A percentile compares a stretch with the other conserved stretches of the same genome.
Evolutionary conservation across 2,888 invertebrate genomes (phyloP).

Genomic region (Cryptocheilus praepositus): DNA sequence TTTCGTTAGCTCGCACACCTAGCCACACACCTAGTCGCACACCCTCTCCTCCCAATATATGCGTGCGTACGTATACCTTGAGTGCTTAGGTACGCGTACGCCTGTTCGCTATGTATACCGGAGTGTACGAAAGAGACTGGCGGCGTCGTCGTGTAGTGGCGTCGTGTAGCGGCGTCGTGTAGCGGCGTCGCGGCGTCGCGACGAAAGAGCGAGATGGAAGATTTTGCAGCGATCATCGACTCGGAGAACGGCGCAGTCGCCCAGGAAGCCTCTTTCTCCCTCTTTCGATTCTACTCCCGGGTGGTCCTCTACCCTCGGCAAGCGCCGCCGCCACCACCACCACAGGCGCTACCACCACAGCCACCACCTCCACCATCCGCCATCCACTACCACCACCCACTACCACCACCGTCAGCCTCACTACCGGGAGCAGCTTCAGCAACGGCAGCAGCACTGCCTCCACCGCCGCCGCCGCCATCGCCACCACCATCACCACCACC

Average conservation of each 20-base stretch:
- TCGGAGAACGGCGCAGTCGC: constrained; percentile 54
- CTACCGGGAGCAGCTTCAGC: constrained; percentile 19
- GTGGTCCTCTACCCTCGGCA: constrained; percentile 35
- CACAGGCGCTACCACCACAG: constrained; percentile 30
- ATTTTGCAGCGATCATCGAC: constrained; percentile 58
- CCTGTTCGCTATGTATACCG: constrained; percentile 3
- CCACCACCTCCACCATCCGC: constrained; percentile 29
- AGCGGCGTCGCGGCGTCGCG: too few species aligned
- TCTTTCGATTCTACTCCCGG: constrained; percentile 33
- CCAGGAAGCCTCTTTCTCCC: constrained; percentile 42
- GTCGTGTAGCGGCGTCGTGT: too few species aligned
- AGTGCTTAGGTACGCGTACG: too few species aligned
- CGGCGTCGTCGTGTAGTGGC: constrained; percentile 35
- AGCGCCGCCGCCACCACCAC: constrained; percentile 23
- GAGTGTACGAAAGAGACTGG: constrained; percentile 36
- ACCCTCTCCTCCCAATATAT: too few species aligned
- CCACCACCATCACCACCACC: constrained; percentile 26
- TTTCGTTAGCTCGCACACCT: constrained; percentile 52
- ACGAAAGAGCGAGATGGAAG: constrained; percentile 41
- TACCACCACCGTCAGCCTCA: constrained; percentile 12
- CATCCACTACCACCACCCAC: constrained; percentile 34
- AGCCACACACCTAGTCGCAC: not conserved
- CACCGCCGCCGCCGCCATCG: constrained; percentile 24
- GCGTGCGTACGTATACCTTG: too few species aligned
- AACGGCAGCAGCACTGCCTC: constrained; percentile 30